Evolutionary conservation across 2,888 invertebrate species (phyloP), one percentile per base, ranked within the genome.

Genomic region (Leptinotarsa peninsularis): DNA sequence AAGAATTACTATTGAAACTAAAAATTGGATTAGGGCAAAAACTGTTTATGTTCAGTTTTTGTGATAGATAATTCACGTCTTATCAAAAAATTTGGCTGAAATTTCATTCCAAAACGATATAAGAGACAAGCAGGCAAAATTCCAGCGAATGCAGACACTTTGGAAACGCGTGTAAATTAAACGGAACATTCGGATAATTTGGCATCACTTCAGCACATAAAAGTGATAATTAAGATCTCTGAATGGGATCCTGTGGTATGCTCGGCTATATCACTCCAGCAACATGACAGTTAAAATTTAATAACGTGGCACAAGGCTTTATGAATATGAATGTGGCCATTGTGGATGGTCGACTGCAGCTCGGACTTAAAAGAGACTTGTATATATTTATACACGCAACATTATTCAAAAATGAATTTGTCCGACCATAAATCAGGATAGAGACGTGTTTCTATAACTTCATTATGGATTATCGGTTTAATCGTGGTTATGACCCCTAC

Each of bases 381-480:
- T 83, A 83, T 83, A 82, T 80, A 83, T 81, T 84, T 82, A 83
- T 84, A 83, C 81, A 80, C 79, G 23, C 58, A 58, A 84, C 86
- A 85, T 85, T 86, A 85, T 84, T 84, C 82, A 80, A 83, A 84
- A 85, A 84, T 84, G 85, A 85, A 85, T 85, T 84, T 84, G 84
- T 87, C 86, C 85, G 86, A 84, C 87, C 86, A 87, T 88, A 87
- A 87, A 87, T 87, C 86, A 86, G 86, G 86, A 85, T 86, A 86
- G 85, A 84, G 82, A 85, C 86, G 86, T 86, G 86, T 86, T 85
- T 85, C 84, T 87, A 87, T 88, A 87, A 88, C 88, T 88, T 88
- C 88, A 88, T 88, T 88, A 88, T 84, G 85, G 87, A 87, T 86
- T 87, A 88, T 87, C 86, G 86, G 86, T 88, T 88, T 88, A 88